Evolutionary conservation across 2,888 invertebrate species (phyloP), one percentile per base, ranked within the genome.

Genomic region (Pheosia gnoma): DNA sequence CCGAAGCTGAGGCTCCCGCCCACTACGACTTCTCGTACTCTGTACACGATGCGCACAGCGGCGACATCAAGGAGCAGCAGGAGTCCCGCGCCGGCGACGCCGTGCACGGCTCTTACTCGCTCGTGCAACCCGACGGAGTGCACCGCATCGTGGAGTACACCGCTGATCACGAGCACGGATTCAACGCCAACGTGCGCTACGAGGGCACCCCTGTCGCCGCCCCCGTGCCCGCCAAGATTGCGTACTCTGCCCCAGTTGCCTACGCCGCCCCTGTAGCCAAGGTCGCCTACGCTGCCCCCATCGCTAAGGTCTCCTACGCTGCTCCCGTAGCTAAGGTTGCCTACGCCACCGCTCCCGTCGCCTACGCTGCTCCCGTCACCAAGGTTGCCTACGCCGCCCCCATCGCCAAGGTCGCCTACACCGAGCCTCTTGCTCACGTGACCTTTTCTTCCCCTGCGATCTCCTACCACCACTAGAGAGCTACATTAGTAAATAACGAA

Each of bases 41-140:
- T 59, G 91, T 94, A 58, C 89, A 91, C 64, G 94, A 94, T 70
- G 71, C 79, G 4, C 88, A 89, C 77, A 89, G 82, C 74, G 92
- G 93, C 3, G 94, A 94, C 78, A 80, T 92, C 71, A 94, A 94
- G 80, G 84, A 91, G 68, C 93, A 93, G 80, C 86, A 91, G 70
- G 94, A 94, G 71, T 77, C 83, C 60, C 93, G 93, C 68, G 72
- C 80, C 67, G 93, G 93, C 3, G 91, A 94, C 75, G 81, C 77
- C 65, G 91, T 94, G 47, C 91, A 90, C 52, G 93, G 94, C 65
- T 90, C 87, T 47, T 93, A 94, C 85, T 91, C 94, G 3, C 86
- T 94, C 25, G 83, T 94, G 52, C 93, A 94, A 64, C 92, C 93
- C 64, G 94, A 94, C 62, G 93, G 94, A 2, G 86, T 89, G 55